Evolutionary conservation across 2,797 vertebrate species (phyloP).

Genomic region (Trachops cirrhosus): DNA sequence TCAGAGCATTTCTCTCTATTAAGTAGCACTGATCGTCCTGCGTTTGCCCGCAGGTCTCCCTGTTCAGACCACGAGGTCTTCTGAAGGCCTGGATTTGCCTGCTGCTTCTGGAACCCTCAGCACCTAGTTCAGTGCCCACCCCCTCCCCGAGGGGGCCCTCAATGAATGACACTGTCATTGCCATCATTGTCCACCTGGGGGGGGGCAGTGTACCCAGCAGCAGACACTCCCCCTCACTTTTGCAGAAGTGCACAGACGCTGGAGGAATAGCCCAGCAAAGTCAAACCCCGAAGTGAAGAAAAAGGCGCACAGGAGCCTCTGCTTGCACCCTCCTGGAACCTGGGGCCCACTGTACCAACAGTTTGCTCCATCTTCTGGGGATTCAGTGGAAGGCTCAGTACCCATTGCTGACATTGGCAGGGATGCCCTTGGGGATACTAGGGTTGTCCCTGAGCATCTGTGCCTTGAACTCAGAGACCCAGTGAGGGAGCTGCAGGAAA

Average conservation of each 20-base stretch:
- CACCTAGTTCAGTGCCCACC: neutral
- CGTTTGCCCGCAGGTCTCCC: neutral
- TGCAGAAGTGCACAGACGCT: neutral
- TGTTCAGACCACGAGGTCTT: neutral
- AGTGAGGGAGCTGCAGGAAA: constrained; percentile 61
- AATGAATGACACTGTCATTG: neutral
- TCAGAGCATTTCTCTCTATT: neutral
- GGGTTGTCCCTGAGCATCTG: constrained; percentile 69
- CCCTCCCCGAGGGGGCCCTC: neutral
- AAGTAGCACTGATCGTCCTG: neutral
- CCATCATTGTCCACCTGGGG: neutral
- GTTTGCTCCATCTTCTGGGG: constrained; percentile 73
- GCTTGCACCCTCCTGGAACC: neutral
- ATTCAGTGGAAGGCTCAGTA: constrained; percentile 78
- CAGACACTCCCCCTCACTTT: neutral
- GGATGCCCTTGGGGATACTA: constrained; percentile 69
- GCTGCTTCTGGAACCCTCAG: neutral
- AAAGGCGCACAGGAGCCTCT: neutral
- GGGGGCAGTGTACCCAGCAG: neutral
- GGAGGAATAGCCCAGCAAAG: neutral
- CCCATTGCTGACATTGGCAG: constrained; percentile 72
- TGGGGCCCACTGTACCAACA: constrained; percentile 50
- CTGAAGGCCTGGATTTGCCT: neutral
- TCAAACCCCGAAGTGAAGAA: neutral
- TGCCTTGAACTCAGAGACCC: constrained; percentile 77